Percentiles rank a stretch among this genome's conserved stretches.
Evolutionary conservation across 2,888 invertebrate genomes (phyloP).

Genomic region (Clepsis dumicolana): DNA sequence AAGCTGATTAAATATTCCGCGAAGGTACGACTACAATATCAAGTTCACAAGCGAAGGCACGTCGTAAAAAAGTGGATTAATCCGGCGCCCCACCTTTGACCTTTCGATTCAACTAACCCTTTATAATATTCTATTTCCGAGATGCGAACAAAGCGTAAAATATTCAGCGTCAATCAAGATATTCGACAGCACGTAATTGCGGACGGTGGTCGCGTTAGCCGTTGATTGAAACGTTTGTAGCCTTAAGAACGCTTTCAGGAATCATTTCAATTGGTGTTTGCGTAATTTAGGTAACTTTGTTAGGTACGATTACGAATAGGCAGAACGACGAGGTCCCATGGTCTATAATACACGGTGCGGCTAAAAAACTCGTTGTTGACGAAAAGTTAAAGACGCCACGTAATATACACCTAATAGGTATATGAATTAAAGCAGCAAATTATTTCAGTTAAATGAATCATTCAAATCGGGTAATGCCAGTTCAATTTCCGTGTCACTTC

Average conservation of each 20-base stretch:
- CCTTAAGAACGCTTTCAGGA: not conserved
- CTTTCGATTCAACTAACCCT: constrained; percentile 28
- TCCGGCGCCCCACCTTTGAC: constrained; percentile 28
- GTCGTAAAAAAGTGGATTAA: constrained; percentile 30
- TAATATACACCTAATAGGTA: too few relatives aligned
- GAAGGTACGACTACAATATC: constrained; percentile 24
- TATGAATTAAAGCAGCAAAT: not conserved
- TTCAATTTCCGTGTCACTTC: not conserved
- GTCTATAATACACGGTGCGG: not conserved
- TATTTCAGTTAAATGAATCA: too few relatives aligned
- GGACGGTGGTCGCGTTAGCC: constrained; percentile 40
- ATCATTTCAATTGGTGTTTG: not conserved
- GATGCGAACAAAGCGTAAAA: constrained; percentile 26
- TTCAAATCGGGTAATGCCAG: not conserved
- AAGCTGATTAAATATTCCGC: constrained; percentile 24
- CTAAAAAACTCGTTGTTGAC: not conserved
- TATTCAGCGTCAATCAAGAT: constrained; percentile 45
- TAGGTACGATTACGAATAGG: not conserved
- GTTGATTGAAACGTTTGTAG: constrained; percentile 28
- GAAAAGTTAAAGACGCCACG: not conserved
- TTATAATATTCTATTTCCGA: constrained; percentile 26
- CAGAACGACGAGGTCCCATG: not conserved
- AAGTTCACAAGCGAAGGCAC: constrained; percentile 21
- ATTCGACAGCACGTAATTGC: constrained; percentile 42
- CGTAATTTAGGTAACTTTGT: too few relatives aligned